phyloP scores from a whole-genome alignment of 2,113 vertebrate genomes.

The Ramphastos sulfuratus region DNA sequence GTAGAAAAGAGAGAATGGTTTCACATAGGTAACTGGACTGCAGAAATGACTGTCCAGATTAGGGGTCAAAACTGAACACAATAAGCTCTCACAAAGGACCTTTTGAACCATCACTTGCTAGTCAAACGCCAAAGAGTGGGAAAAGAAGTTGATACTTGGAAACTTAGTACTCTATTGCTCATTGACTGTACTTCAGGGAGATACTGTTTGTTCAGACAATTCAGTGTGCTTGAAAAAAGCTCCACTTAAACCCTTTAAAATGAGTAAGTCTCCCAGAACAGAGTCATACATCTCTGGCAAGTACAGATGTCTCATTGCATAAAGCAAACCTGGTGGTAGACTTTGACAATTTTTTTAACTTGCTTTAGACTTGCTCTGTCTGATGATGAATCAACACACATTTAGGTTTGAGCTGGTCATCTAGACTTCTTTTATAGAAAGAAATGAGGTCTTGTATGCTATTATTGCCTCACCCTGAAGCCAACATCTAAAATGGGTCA shows the following conservation, averaged over 20 bases:
- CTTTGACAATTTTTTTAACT: background rate
- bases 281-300: background rate
- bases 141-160: background rate
- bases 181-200: background rate
- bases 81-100: background rate
- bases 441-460: background rate
- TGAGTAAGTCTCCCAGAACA: background rate
- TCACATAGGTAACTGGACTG: background rate
- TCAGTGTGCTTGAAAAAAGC: background rate
- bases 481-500: background rate
- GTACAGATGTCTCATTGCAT: background rate
- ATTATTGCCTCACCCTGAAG: background rate
- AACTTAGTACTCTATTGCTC: background rate
- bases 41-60: background rate
- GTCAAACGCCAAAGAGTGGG: background rate
- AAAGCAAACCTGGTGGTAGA: background rate
- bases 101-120: background rate
- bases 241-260: background rate
- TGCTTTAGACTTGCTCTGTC: background rate
- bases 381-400: background rate
- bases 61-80: background rate
- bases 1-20: background rate
- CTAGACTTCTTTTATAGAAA: background rate
- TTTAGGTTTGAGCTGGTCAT: background rate
- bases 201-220: background rate